phyloP scores from a whole-genome alignment of 2,888 invertebrate genomes.

The Agrotis clavis region DNA sequence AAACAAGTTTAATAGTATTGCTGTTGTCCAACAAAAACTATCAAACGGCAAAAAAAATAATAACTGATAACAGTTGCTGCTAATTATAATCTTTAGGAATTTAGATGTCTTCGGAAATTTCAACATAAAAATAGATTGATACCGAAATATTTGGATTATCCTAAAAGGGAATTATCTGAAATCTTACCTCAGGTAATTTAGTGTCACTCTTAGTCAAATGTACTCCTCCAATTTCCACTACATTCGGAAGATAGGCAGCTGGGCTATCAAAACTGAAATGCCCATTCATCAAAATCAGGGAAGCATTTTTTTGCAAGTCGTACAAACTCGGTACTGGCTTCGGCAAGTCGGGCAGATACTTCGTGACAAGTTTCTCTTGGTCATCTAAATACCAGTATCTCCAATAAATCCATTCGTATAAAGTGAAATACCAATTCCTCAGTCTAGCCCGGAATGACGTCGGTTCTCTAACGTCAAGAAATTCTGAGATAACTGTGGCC shows the following conservation, averaged over 20 bases:
- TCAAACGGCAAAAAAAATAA: background rate
- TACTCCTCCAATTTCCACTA: conserved; percentile 91
- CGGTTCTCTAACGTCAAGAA: conserved; percentile 82
- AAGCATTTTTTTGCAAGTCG: conserved; percentile 82
- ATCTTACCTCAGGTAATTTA: conserved; percentile 79
- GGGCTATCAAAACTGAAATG: conserved; percentile 88
- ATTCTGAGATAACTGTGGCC: conserved; percentile 81
- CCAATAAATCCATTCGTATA: conserved; percentile 85
- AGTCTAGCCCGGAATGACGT: conserved; percentile 89
- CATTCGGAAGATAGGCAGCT: conserved; percentile 89
- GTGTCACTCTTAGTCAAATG: conserved; percentile 83
- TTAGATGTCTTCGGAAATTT: background rate
- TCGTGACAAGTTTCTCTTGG: conserved; percentile 80
- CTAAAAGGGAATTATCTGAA: background rate
- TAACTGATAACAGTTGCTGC: too few relatives aligned
- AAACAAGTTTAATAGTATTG: background rate
- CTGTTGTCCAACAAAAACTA: background rate
- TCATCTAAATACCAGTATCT: conserved; percentile 80
- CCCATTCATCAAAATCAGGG: conserved; percentile 86
- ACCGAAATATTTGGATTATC: background rate
- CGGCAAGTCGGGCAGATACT: conserved; percentile 80
- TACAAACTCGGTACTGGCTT: conserved; percentile 82
- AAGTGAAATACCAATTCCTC: conserved; percentile 85
- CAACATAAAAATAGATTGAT: accelerated
- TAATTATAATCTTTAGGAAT: background rate